Base-by-base conservation (phyloP, 2,113 vertebrate genomes). In the Vicugna pacos region DNA sequence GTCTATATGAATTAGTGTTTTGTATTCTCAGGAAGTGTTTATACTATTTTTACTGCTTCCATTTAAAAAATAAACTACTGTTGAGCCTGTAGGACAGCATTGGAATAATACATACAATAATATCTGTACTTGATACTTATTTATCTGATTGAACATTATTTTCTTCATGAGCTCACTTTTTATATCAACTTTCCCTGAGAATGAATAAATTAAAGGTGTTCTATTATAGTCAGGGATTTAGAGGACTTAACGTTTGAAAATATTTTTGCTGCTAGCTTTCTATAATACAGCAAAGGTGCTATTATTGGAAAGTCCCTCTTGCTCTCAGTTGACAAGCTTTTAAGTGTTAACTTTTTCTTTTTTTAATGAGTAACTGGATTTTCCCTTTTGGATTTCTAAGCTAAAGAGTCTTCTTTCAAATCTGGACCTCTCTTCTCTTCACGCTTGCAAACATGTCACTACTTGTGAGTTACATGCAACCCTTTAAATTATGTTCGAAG, bases 251-350 rank as follows among this genome's bases (percentile, higher is more conserved):
- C 35, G 8, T 69, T 83, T 87, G 69, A 70, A 94, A 69, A 52
- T 79, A 22, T 75, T 76, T 94, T 82, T 79, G 28, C 52, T 70
- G 54, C 35, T 58, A 19, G 72, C 46, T 95, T 85, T 94, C 48
- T 79, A 2, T 96, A 56, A 84, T 13, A 56, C 3, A 69, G 28
- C 46, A 87, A 93, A 46, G 9, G 7, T 28, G 2, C 19, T 72
- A 16, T 16, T 73, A 38, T 56, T 58, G 72, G 62, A 97, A 96
- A 95, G 81, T 81, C 89, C 89, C 83, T 89, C 35, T 52, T 92
- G 8, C 20, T 13, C 35, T 58, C 88, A 22, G 13, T 28, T 79
- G 69, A 62, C 22, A 76, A 50, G 26, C 15, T 54, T 16, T 15
- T 16, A 73, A 83, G 9, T 24, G 24, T 89, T 70, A 62, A 69